Evolutionary conservation across 2,113 vertebrate species (phyloP), one percentile per base, ranked within the genome.

Genomic region (Corapipo altera): DNA sequence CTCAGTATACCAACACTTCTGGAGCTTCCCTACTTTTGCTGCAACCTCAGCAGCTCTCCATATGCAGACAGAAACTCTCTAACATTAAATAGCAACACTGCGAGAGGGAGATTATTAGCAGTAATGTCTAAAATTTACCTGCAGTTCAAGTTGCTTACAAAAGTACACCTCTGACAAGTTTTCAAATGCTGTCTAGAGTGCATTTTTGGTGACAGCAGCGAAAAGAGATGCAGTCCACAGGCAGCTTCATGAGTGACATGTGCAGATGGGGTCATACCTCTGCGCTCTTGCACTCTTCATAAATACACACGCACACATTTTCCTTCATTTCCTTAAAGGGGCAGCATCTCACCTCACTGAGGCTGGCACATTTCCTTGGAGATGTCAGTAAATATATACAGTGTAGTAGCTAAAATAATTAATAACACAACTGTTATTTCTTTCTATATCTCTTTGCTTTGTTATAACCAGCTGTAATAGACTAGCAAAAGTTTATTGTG

Each of bases 281-380:
- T 46, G 37, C 32, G 90, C 90, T 86, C 78, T 57, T 54, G 28
- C 51, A 87, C 57, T 44, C 78, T 67, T 95, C 80, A 76, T 67
- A 94, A 95, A 92, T 54, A 93, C 48, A 90, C 75, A 80, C 8
- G 44, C 62, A 91, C 71, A 24, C 43, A 61, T 89, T 94, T 92
- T 62, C 70, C 91, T 61, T 32, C 92, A 23, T 27, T 85, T 81
- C 95, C 91, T 97, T 96, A 95, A 96, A 96, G 92, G 85, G 91
- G 87, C 80, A 94, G 88, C 58, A 88, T 86, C 52, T 10, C 85
- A 94, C 88, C 79, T 73, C 71, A 27, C 3, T 21, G 3, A 79
- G 58, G 58, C 41, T 51, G 58, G 41, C n/a, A 79, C 4, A 1
- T 51, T 57, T 65, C 48, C 66, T 49, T 43, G 24, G 27, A 88